Base-by-base conservation (phyloP, 2,113 vertebrate genomes). In the Hypanus sabinus region DNA sequence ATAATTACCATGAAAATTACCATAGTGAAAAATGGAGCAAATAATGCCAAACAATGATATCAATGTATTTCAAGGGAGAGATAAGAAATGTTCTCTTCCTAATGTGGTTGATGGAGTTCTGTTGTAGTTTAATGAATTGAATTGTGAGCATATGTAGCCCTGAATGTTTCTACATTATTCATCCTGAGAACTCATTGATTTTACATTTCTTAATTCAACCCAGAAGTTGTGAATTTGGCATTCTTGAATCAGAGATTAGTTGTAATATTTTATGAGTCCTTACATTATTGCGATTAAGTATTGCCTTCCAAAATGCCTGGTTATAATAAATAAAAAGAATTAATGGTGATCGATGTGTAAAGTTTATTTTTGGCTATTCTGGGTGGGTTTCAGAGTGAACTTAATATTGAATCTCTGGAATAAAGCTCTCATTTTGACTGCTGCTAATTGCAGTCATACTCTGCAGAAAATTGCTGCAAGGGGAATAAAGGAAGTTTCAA, bases 401-500 rank as follows among this genome's bases (percentile, higher is more conserved):
- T 30, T 71, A 14, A 46, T 93, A 55, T 46, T 93, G 55, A 30
- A 12, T 73, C 36, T 73, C 55, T 75, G 70, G 68, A 93, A 73
- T 3, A 8, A 30, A 9, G 73, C 33, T 46, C n/a, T 11, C 5
- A 20, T 10, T 46, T 93, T 93, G 33, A 93, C 38, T 12, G 27
- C 68, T 30, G 46, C 91, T 93, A 33, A 93, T 93, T 93, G 55
- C 11, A 46, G 68, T 30, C 55, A 24, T 36, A 92, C 71, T 71
- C 90, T 46, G 65, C 36, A 71, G 38, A 46, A 8, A n/a, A 93
- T 65, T 73, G 91, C 90, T 93, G 24, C 91, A 93, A 68, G 70
- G 36, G 91, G 73, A 73, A 71, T 9, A 73, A 30, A 93, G 90
- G 65, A 92, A 92, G 90, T 38, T 24, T 8, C 14, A 73, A 55